Conservation (phyloP, 2,797 vertebrate genomes). For the Manis pentadactyla region DNA sequence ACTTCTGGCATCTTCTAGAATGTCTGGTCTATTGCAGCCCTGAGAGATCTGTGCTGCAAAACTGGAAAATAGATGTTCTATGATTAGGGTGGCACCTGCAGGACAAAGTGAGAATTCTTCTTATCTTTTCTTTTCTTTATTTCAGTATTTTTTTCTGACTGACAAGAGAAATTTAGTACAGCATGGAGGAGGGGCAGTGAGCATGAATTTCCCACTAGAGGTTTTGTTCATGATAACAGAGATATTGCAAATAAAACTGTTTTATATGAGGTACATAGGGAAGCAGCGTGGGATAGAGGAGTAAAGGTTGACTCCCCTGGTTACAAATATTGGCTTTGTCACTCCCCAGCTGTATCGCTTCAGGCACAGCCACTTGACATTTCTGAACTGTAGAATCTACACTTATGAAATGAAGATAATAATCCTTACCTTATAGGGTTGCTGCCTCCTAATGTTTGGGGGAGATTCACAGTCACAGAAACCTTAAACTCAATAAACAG, state of each 20-base stretch:
- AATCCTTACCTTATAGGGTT: neutral
- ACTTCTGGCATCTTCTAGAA: neutral
- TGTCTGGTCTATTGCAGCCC: neutral
- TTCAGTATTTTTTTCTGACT: neutral
- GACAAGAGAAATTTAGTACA: neutral
- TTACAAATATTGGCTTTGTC: neutral
- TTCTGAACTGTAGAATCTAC: neutral
- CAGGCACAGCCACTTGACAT: neutral
- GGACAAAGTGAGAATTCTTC: constrained; percentile 14
- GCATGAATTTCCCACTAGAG: constrained; percentile 4
- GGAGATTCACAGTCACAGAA: neutral
- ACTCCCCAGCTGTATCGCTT: neutral
- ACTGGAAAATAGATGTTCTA: neutral
- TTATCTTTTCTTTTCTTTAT: neutral
- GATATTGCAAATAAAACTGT: neutral
- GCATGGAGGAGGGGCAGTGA: neutral
- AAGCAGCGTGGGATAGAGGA: neutral
- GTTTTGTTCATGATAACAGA: constrained; percentile 1
- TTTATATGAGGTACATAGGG: neutral
- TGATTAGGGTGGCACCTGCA: constrained; percentile 50
- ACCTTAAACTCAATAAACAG: neutral
- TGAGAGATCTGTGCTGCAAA: neutral
- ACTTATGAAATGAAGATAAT: neutral
- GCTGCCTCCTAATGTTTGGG: neutral
- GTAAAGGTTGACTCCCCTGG: neutral